Conservation (phyloP, 2,113 vertebrate species). For the Motacilla alba region DNA sequence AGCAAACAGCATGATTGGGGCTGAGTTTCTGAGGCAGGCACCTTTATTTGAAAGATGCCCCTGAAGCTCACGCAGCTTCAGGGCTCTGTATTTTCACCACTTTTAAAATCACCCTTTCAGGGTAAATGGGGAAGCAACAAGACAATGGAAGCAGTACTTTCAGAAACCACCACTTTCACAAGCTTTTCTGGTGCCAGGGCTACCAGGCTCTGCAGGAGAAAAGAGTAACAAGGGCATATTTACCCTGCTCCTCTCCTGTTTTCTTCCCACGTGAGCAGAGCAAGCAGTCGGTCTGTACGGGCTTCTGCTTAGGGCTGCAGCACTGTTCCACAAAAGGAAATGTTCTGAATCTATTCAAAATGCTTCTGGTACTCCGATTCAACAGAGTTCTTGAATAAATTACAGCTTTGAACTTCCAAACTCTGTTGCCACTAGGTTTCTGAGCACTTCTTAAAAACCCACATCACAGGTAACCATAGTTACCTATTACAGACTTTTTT, state of each 20-base stretch:
- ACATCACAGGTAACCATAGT: constrained; percentile 59
- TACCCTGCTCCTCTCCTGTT: neutral
- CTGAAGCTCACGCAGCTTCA: neutral
- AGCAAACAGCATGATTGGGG: neutral
- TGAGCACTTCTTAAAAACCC: constrained; percentile 15
- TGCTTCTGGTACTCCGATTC: constrained; percentile 14
- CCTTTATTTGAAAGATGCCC: neutral
- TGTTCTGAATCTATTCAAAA: neutral
- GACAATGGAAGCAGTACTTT: neutral
- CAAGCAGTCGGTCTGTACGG: neutral
- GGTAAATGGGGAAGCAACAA: neutral
- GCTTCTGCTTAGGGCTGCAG: neutral
- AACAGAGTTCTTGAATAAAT: constrained; percentile 47
- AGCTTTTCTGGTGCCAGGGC: neutral
- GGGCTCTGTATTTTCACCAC: neutral
- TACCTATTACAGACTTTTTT: neutral
- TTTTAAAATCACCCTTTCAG: neutral
- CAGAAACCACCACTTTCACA: neutral
- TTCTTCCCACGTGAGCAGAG: neutral
- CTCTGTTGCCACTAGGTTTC: constrained; percentile 36
- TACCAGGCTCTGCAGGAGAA: neutral
- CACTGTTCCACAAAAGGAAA: neutral
- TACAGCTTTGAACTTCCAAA: constrained; percentile 50
- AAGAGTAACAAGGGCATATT: neutral
- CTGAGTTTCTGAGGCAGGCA: neutral